Percentiles rank a stretch among this genome's conserved stretches.
Evolutionary conservation across 1,140 invertebrate genomes (phyloP).

Genomic region (Palaemon carinicauda): DNA sequence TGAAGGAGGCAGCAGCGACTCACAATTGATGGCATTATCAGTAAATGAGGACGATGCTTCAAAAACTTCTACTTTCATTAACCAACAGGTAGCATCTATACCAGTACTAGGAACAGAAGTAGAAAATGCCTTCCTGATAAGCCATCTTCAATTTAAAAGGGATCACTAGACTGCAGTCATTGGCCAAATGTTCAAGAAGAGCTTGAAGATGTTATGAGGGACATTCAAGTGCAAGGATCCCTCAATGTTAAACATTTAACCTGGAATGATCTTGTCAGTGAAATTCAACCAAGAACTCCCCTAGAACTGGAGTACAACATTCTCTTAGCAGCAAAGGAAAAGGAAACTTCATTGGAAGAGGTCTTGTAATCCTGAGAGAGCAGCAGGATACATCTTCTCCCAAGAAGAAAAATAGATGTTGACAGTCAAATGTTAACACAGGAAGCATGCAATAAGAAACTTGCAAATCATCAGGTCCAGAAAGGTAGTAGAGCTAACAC

Average conservation of each 20-base stretch:
- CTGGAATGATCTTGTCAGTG: not conserved
- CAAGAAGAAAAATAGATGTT: too few species aligned
- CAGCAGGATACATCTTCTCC: too few species aligned
- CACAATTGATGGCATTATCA: not conserved
- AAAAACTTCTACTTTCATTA: not conserved
- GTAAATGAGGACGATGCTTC: not conserved
- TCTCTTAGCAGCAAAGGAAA: not conserved
- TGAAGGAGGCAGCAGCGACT: not conserved
- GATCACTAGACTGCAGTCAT: not conserved
- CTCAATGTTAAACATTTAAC: not conserved
- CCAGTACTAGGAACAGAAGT: not conserved
- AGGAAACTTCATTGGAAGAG: not conserved
- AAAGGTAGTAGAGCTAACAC: too few species aligned
- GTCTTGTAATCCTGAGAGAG: not conserved
- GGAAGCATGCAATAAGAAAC: too few species aligned
- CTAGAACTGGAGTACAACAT: not conserved
- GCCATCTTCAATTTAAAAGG: too few species aligned
- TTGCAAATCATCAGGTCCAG: too few species aligned
- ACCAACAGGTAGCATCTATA: not conserved
- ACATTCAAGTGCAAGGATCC: not conserved
- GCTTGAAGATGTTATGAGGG: not conserved
- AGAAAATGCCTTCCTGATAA: too few species aligned
- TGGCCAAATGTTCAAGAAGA: not conserved
- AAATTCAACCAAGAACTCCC: not conserved
- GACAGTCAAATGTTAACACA: too few species aligned